These are phyloP conservation scores for Penaeus indicus DNA, from an alignment of 1,140 invertebrate genomes.

Conservation along the genomic window DNA sequence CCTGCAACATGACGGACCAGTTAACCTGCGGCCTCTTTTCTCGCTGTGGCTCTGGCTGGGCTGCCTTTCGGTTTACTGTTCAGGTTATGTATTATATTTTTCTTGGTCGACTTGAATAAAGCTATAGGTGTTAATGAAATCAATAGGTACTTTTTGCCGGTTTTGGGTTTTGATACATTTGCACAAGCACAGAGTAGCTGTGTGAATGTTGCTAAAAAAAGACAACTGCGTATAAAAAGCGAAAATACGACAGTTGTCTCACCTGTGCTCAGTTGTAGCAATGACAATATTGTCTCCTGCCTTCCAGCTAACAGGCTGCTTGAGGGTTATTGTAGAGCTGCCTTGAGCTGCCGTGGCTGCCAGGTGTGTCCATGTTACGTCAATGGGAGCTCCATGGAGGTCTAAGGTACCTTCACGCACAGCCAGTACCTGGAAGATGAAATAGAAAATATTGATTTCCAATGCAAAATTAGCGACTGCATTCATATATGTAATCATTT, in stretches of 20 bases:
- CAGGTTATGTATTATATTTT: no score
- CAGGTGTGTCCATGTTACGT: constrained; percentile 60
- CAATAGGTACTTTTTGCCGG: no score
- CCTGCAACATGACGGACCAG: background rate
- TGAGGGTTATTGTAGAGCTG: constrained; percentile 41
- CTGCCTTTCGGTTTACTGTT: no score
- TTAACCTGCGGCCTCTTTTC: no score
- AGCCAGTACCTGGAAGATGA: constrained; percentile 45
- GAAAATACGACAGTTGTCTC: background rate
- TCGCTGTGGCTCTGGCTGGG: no score
- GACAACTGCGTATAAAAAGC: background rate
- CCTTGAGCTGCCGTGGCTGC: constrained; percentile 35
- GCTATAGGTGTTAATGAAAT: no score
- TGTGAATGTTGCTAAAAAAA: background rate
- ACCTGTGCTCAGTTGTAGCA: constrained; percentile 58
- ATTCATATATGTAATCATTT: background rate
- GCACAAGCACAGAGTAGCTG: background rate
- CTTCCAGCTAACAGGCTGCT: constrained; percentile 51
- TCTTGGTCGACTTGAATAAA: no score
- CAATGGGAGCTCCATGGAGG: constrained; percentile 50
- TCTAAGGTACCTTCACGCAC: constrained; percentile 60
- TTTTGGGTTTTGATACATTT: background rate
- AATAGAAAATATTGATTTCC: no score
- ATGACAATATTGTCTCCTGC: constrained; percentile 60
- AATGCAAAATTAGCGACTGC: background rate